phyloP scores from a whole-genome alignment of 2,113 vertebrate species.

The Nyctereutes procyonoides region DNA sequence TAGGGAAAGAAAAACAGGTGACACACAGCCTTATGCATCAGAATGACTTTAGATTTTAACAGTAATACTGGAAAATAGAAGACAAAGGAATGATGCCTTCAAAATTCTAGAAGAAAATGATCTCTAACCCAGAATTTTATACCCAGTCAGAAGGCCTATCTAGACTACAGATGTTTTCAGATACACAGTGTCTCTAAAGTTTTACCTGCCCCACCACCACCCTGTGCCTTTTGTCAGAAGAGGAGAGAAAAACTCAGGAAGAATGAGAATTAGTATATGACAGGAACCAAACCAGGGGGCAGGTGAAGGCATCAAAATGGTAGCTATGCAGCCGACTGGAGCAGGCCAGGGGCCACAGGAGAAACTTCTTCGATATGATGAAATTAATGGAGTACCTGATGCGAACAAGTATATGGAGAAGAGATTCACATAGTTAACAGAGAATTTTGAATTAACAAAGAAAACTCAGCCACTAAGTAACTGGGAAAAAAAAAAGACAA shows the following conservation, averaged over 20 bases:
- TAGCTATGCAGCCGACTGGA: fast-evolving
- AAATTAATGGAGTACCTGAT: background rate
- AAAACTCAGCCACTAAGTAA: background rate
- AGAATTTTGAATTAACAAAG: conserved; percentile 48
- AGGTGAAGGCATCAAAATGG: background rate
- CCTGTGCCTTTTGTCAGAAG: background rate
- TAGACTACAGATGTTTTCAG: background rate
- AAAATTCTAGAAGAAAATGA: background rate
- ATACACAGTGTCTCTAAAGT: background rate
- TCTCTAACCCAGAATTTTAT: background rate
- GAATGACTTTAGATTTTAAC: background rate
- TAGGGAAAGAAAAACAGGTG: background rate
- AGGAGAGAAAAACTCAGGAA: background rate
- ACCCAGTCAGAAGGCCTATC: background rate
- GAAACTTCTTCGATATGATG: background rate
- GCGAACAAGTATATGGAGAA: background rate
- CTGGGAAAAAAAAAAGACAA: background rate
- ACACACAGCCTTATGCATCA: background rate
- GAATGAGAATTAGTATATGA: background rate
- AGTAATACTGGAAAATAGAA: background rate
- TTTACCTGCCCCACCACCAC: background rate
- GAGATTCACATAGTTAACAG: background rate
- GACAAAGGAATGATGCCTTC: background rate
- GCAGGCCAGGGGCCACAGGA: background rate
- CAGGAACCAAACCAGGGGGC: background rate